phyloP scores from a whole-genome alignment of 23 tunicate genomes.

The Trididemnum miniatum region DNA sequence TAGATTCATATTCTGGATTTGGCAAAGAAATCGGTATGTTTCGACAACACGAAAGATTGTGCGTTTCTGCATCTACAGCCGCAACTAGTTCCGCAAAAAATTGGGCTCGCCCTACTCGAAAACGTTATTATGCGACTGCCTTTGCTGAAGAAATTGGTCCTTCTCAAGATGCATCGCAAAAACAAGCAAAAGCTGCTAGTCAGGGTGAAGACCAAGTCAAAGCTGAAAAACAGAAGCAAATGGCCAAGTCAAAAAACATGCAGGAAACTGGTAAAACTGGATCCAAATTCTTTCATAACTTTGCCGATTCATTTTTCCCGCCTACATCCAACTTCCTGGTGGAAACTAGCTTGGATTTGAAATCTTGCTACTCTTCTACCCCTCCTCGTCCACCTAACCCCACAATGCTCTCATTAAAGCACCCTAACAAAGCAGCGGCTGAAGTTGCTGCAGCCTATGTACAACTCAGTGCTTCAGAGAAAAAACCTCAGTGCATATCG shows the following conservation, averaged over 20 bases:
- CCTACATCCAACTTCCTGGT: background rate
- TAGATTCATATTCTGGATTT: background rate
- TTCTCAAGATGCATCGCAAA: background rate
- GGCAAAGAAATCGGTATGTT: background rate
- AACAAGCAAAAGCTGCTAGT: background rate
- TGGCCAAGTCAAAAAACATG: background rate
- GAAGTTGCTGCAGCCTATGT: constrained; percentile 44
- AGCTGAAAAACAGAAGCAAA: no score
- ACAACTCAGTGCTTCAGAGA: constrained; percentile 32
- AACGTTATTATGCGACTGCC: background rate
- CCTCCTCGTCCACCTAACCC: background rate
- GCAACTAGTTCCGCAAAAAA: background rate
- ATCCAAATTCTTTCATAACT: no score
- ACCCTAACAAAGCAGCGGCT: constrained; percentile 18
- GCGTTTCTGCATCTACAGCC: background rate
- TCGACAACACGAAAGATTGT: background rate
- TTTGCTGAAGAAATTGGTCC: background rate
- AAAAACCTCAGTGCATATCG: constrained; percentile 11
- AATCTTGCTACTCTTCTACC: background rate
- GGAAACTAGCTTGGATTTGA: background rate
- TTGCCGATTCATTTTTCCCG: background rate
- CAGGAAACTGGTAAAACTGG: no score
- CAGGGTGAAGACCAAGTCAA: constrained; percentile 25
- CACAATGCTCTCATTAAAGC: background rate
- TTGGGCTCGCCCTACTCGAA: background rate